phyloP scores from a whole-genome alignment of 2,113 vertebrate genomes.

The Aegypius monachus region DNA sequence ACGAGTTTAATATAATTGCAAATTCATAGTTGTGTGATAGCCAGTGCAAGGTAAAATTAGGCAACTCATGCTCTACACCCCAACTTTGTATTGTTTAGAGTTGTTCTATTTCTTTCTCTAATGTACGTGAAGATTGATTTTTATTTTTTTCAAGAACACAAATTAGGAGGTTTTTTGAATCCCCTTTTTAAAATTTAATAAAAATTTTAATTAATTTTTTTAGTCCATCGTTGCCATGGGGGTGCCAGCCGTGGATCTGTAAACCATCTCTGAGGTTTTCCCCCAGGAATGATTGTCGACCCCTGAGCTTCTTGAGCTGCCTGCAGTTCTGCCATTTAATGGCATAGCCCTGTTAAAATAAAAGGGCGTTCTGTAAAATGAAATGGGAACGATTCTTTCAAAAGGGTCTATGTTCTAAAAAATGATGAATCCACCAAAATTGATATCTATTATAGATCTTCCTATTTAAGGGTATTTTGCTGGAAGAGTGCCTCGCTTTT shows the following conservation, averaged over 20 bases:
- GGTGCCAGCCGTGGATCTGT: rapidly evolving
- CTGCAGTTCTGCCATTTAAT: not conserved
- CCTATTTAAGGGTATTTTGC: not conserved
- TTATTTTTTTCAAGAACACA: not conserved
- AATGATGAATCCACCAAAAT: not conserved
- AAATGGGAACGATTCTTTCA: not conserved
- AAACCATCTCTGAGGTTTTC: not conserved
- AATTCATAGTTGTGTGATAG: not conserved
- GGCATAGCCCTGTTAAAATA: not conserved
- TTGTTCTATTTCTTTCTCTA: not conserved
- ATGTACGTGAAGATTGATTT: not conserved
- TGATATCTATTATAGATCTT: not conserved
- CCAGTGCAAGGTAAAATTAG: not conserved
- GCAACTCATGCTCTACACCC: not conserved
- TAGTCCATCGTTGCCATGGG: rapidly evolving
- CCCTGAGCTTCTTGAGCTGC: not conserved
- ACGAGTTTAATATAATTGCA: not conserved
- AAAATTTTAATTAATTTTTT: not conserved
- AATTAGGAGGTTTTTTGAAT: not conserved
- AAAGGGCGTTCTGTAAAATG: not conserved
- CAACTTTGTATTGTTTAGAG: not conserved
- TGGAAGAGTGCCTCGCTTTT: not conserved
- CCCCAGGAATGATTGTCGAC: not conserved
- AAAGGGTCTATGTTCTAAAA: not conserved
- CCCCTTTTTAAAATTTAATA: not conserved